Base-by-base conservation (phyloP, 1,140 invertebrate genomes). In the Idris sp. region DNA sequence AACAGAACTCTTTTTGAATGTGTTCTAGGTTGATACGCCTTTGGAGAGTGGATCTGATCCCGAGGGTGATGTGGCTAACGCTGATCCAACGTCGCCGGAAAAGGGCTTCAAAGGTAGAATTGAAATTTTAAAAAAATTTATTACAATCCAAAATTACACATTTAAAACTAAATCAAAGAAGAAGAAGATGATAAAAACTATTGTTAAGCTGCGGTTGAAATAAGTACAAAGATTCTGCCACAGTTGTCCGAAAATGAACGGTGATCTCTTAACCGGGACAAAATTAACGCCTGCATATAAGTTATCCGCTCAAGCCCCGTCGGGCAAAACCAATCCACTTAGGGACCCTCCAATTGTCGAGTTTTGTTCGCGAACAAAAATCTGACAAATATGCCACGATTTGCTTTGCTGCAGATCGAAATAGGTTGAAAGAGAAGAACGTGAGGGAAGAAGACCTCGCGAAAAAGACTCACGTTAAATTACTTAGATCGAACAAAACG, bases 301-400 rank as follows among this genome's bases (percentile, higher is more conserved):
- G 78, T 79, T 78, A 78, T 77, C 68, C n/a, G n/a, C 59, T 71
- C 43, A 56, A 72, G 72, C 48, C 62, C 67, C 67, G 67, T 41
- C 64, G 64, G 74, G 74, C 75, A 81, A 87, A 87, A 83, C 77
- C 85, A 87, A 87, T 86, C 82, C 84, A 86, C 84, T 86, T 87
- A 87, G 80, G 75, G 69, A 53, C 69, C 43, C 73, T 68, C 33
- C 15, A 18, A 41, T 77, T 59, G 48, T 68, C 74, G 81, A 54
- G 81, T 86, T 87, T 86, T 86, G 81, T 84, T 82, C 81, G 61
- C 67, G 78, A 83, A 86, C 83, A 85, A 86, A 86, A 87, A 86
- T 86, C 84, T 86, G 84, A 86, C 84, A 87, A 87, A 87, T 87
- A 87, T 86, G 83, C 83, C 79, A 76, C 84, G 80, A 87, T 87